phyloP scores from a whole-genome alignment of 2,888 invertebrate species.

The Drosophila affinis region DNA sequence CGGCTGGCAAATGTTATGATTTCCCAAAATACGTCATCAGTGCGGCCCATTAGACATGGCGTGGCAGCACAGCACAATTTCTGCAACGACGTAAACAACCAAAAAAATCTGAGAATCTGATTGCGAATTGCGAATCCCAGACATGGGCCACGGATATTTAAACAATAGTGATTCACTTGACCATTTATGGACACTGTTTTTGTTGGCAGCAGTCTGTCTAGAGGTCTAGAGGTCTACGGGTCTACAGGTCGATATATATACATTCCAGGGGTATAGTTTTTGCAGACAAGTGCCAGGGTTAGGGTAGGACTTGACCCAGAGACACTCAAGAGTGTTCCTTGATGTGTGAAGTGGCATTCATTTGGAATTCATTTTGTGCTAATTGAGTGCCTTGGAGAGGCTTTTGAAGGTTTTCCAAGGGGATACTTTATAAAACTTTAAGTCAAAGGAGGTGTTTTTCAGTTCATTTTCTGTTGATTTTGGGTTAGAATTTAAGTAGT shows the following conservation, averaged over 20 bases:
- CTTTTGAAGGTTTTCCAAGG: neutral
- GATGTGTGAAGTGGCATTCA: neutral
- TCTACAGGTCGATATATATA: neutral
- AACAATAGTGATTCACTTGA: constrained; percentile 75
- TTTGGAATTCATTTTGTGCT: neutral
- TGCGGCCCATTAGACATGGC: constrained; percentile 65
- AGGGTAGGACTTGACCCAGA: neutral
- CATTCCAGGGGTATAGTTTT: neutral
- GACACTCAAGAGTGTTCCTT: neutral
- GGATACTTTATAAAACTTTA: too few relatives aligned
- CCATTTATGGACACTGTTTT: constrained; percentile 71
- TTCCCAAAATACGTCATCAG: constrained; percentile 78
- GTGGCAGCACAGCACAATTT: constrained; percentile 33
- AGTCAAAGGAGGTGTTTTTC: too few relatives aligned
- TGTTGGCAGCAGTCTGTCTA: constrained; percentile 18
- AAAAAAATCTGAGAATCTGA: constrained; percentile 13
- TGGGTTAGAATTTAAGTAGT: neutral
- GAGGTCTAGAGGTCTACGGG: too few relatives aligned
- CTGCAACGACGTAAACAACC: constrained; percentile 69
- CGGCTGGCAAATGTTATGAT: constrained; percentile 68
- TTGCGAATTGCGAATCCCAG: constrained; percentile 36
- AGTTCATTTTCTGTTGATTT: too few relatives aligned
- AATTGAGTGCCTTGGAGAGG: neutral
- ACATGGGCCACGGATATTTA: constrained; percentile 43
- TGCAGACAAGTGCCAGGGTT: neutral